These are phyloP conservation scores for Phyllotis vaccarum DNA, from an alignment of 2,797 vertebrate species.

Conservation along the genomic window DNA sequence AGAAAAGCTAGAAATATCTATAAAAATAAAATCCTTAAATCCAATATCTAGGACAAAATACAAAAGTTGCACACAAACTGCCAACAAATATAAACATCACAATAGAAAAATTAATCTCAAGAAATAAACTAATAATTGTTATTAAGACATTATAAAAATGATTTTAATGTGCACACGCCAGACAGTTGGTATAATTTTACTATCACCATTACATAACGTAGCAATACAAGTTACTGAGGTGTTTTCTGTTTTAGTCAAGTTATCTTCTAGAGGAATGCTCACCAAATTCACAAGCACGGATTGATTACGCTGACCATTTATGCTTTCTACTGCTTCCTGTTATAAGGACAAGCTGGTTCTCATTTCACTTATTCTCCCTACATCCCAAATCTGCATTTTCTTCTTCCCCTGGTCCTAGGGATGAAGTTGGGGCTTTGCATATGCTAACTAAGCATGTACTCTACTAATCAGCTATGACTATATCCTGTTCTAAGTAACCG, in stretches of 20 bases:
- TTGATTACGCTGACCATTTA: constrained; percentile 35
- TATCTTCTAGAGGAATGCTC: constrained; percentile 89
- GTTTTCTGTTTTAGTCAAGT: constrained; percentile 88
- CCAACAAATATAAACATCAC: constrained; percentile 92
- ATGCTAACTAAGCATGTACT: background rate
- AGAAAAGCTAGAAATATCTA: constrained; percentile 76
- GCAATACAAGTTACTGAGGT: constrained; percentile 97
- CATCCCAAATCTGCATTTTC: constrained; percentile 1
- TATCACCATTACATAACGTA: constrained; percentile 94
- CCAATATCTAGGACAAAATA: constrained; percentile 81
- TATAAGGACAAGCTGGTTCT: background rate
- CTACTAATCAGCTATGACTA: background rate
- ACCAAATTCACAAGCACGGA: constrained; percentile 83
- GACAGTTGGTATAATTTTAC: constrained; percentile 91
- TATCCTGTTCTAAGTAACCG: constrained; percentile 20
- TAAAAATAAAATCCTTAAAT: constrained; percentile 83
- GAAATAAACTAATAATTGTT: constrained; percentile 89
- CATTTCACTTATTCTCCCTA: constrained; percentile 3
- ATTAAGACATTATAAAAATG: constrained; percentile 91
- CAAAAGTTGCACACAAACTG: constrained; percentile 82
- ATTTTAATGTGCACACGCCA: constrained; percentile 91
- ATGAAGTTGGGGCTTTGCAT: background rate
- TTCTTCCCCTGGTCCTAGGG: background rate
- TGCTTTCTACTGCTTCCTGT: constrained; percentile 6
- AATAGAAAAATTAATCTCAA: constrained; percentile 92